These are phyloP conservation scores for Aporophyla lueneburgensis DNA, from an alignment of 2,888 invertebrate species.

Conservation along the genomic window DNA sequence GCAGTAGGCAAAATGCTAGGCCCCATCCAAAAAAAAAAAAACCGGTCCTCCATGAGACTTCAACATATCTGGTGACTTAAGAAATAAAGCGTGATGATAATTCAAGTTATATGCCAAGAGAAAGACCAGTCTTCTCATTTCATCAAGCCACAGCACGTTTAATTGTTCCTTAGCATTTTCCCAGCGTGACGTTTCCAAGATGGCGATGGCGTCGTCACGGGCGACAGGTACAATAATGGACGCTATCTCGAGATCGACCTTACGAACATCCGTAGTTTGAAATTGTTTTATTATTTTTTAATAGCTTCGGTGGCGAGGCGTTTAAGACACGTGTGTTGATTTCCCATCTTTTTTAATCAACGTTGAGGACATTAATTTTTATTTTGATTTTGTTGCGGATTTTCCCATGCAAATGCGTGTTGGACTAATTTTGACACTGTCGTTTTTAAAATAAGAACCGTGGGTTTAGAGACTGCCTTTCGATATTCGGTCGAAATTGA, in stretches of 20 bases:
- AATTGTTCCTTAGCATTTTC: conserved; percentile 80
- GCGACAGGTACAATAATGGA: conserved; percentile 87
- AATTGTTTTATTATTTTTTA: conserved; percentile 73
- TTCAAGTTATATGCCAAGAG: conserved; percentile 8
- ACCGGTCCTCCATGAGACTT: background rate
- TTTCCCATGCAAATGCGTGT: background rate
- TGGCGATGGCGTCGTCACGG: conserved; percentile 88
- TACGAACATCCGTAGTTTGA: conserved; percentile 82
- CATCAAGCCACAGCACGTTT: conserved; percentile 27
- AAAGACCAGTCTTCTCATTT: conserved; percentile 27
- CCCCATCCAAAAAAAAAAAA: no score
- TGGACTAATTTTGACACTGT: background rate
- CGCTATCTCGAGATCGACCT: conserved; percentile 87
- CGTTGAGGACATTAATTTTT: background rate
- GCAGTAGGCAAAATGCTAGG: no score
- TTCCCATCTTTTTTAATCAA: conserved; percentile 25
- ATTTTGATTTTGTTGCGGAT: background rate
- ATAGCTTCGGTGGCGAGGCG: conserved; percentile 48
- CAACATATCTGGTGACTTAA: background rate
- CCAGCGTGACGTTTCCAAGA: conserved; percentile 86
- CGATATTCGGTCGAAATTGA: background rate
- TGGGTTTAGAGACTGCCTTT: background rate
- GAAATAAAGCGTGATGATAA: background rate
- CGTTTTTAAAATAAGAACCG: background rate
- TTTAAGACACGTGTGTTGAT: conserved; percentile 32